phyloP scores from a whole-genome alignment of 64 coral and sea anemone species.

The Cladopsammia gracilis region DNA sequence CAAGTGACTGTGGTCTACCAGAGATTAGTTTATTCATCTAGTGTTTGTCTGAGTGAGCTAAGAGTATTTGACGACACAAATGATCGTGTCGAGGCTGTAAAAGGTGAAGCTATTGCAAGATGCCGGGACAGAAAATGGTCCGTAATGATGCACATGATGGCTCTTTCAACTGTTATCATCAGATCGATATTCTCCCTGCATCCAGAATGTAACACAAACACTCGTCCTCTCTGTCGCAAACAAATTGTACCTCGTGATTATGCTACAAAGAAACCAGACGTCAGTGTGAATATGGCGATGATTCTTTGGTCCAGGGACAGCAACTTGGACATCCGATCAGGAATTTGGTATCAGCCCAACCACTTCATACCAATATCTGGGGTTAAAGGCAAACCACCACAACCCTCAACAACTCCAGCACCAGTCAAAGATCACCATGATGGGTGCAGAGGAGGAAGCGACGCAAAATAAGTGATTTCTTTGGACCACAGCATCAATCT shows the following conservation, averaged over 20 bases:
- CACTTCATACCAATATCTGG: slow-evolving; percentile 27
- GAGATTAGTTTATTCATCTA: slow-evolving; percentile 12
- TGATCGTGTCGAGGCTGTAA: background rate
- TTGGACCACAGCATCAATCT: too few species aligned
- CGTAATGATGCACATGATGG: slow-evolving; percentile 45
- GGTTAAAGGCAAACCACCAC: background rate
- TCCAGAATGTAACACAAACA: slow-evolving; percentile 5
- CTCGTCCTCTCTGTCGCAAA: background rate
- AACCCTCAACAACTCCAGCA: background rate
- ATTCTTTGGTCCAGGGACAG: slow-evolving; percentile 35
- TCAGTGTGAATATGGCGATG: slow-evolving; percentile 4
- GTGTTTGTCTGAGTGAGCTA: background rate
- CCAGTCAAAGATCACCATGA: slow-evolving; percentile 25
- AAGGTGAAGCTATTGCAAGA: background rate
- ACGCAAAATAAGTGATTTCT: too few species aligned
- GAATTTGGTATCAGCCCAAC: slow-evolving; percentile 26
- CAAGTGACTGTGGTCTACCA: background rate
- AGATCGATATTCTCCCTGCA: slow-evolving; percentile 27
- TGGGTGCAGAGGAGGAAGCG: slow-evolving; percentile 32
- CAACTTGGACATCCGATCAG: slow-evolving; percentile 15
- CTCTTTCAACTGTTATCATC: slow-evolving; percentile 31
- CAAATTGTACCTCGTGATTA: slow-evolving; percentile 29
- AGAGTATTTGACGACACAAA: slow-evolving; percentile 3
- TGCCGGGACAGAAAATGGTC: slow-evolving; percentile 13
- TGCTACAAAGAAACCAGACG: background rate